Evolutionary conservation across 2,113 vertebrate species (phyloP), one percentile per base, ranked within the genome.

Genomic region (Columba janthina): DNA sequence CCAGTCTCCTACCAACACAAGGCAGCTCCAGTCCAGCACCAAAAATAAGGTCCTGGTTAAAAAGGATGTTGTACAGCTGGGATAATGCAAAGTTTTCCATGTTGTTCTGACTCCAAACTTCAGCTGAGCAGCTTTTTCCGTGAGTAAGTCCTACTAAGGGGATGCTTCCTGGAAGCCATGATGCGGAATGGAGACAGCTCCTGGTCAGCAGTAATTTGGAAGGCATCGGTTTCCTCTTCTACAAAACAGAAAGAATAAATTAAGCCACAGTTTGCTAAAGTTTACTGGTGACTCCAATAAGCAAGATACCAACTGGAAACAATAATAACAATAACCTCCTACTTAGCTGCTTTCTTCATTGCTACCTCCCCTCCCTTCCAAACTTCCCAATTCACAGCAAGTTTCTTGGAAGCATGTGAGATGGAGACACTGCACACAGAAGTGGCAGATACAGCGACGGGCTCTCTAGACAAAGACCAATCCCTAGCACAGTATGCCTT

Each of bases 121-220:
- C 94, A 98, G 85, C 95, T 97, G 11, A 99, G 94, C 36, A 99
- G 97, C 88, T 98, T 99, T 97, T 99, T 99, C 90, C 99, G 97
- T n/a, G 98, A 98, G 90, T 98, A 99, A 32, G 96, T 98, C 92
- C 96, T 98, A 82, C 96, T 95, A 50, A 96, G 74, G 66, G 90
- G 86, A 28, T 67, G 97, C 53, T 67, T 98, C 83, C 88, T 96
- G 57, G 94, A 73, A 60, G 86, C 36, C 1, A 92, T 64, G 10
- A 72, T 91, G 56, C 62, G 97, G 83, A 98, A 97, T 14, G 98
- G 98, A 54, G 98, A 99, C 3, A 93, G 66, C 24, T 98, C 98
- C 72, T 77, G 94, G 19, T 83, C 97, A 1, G 51, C 61, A 15
- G 86, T 2, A 4, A 53, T 50, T 25, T 89, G 85, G 38, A 94